A percentile compares a stretch with the other conserved stretches of the same genome.
Conservation (phyloP, 2,888 invertebrate genomes). For the Prosapia bicincta region DNA sequence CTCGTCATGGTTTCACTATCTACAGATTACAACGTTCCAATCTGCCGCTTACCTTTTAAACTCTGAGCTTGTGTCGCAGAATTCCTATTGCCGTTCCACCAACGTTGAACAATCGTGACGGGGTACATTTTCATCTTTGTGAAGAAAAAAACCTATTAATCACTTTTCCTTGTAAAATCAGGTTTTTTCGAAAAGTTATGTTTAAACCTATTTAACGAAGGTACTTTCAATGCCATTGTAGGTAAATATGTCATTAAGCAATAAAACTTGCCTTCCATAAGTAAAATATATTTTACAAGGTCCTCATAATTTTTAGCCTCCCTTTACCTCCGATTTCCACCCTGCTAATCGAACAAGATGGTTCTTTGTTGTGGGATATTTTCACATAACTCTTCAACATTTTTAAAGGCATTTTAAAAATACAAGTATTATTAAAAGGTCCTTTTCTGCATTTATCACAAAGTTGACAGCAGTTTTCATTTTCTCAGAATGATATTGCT, state of each 20-base stretch:
- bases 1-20: slow-evolving; percentile 41
- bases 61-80: slow-evolving; percentile 33
- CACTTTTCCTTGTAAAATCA: slow-evolving; percentile 7
- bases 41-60: slow-evolving; percentile 43
- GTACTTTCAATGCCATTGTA: slow-evolving; percentile 1
- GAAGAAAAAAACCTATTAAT: slow-evolving; percentile 20
- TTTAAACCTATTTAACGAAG: not conserved
- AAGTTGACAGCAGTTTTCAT: slow-evolving; percentile 18
- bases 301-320: slow-evolving; percentile 17
- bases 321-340: slow-evolving; percentile 11
- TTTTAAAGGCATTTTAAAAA: slow-evolving; percentile 14
- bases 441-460: slow-evolving; percentile 15
- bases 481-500: slow-evolving; percentile 3
- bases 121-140: slow-evolving; percentile 2
- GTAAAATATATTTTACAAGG: slow-evolving; percentile 16
- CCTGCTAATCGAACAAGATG: slow-evolving; percentile 6
- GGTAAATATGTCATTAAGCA: slow-evolving; percentile 17
- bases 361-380: not conserved
- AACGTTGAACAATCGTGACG: slow-evolving; percentile 40
- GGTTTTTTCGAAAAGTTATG: not conserved
- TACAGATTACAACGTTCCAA: slow-evolving; percentile 43
- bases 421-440: slow-evolving; percentile 9
- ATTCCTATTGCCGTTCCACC: too few relatives aligned
- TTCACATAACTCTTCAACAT: slow-evolving; percentile 15
- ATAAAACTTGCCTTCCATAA: slow-evolving; percentile 22